Base-by-base conservation (phyloP, 2,113 vertebrate species). In the Physeter macrocephalus region DNA sequence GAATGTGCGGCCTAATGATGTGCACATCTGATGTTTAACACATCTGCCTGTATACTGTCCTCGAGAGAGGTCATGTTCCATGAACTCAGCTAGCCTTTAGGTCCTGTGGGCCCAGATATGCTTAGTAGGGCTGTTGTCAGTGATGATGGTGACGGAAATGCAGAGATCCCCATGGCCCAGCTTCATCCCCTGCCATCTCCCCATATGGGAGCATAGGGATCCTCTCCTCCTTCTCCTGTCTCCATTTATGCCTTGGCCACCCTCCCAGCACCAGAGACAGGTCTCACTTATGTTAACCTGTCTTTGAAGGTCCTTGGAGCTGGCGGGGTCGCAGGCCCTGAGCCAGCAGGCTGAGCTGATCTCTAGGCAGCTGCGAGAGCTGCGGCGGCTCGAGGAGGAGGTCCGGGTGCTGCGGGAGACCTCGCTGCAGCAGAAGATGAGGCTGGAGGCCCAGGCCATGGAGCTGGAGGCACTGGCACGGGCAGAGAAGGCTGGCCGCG, bases 291-390 rank as follows among this genome's bases (percentile, higher is more conserved):
- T 62, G n/a, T 62, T 64, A 72, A 52, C 75, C 82, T 96, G 25
- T 85, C 74, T 93, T 88, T 64, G 15, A 84, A 98, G 98, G 97
- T 96, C 90, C 6, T 5, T 93, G 94, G 97, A 97, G 46, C 64
- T 94, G 31, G 86, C 72, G 18, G 91, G 85, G 8, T 91, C 97
- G 0, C 89, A 95, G 27, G 97, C 96, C 72, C 90, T 98, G 93
- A 97, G 95, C 80, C 97, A 98, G 80, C 98, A 98, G 94, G 96
- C 97, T 0, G 96, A 98, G 91, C 66, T 98, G 72, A 98, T 98
- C 77, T 98, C 97, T 41, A 69, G 95, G 83, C 98, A 98, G 87
- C 92, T 98, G 27, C 96, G 94, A 21, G 97, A 98, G 78, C 84
- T 98, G 75, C 96, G 96, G 54, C 90, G 69, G 18, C 85, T 98